phyloP scores from a whole-genome alignment of 2,113 vertebrate species.

The Actenoides lindsayi region DNA sequence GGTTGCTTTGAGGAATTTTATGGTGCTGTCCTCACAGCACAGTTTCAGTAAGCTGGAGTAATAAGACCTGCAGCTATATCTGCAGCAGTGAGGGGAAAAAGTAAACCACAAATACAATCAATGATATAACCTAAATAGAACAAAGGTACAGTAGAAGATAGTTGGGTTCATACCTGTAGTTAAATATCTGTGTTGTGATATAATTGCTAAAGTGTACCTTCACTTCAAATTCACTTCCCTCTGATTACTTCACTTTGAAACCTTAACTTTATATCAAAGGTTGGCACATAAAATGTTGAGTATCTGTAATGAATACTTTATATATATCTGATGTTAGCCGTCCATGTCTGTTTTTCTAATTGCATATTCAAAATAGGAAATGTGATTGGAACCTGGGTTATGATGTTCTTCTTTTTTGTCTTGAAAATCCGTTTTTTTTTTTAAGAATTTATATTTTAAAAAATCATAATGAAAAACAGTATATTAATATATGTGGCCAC shows the following conservation, averaged over 20 bases:
- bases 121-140: not conserved
- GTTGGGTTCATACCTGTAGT: not conserved
- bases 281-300: not conserved
- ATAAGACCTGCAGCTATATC: not conserved
- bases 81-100: not conserved
- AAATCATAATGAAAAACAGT: not conserved
- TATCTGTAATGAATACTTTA: not conserved
- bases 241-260: not conserved
- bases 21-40: not conserved
- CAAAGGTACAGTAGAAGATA: not conserved
- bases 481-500: not conserved
- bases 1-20: not conserved
- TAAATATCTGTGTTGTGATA: not conserved
- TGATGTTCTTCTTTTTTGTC: not conserved
- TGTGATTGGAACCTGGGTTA: not conserved
- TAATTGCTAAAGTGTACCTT: not conserved
- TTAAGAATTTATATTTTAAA: not conserved
- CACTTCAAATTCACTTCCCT: not conserved
- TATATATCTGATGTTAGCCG: not conserved
- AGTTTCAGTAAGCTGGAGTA: not conserved
- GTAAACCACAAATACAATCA: not conserved
- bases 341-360: not conserved
- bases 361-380: not conserved
- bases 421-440: not conserved
- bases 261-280: not conserved